These are phyloP conservation scores for Agrenia bidenticulata DNA, from an alignment of 2,888 invertebrate genomes.

Conservation along the genomic window DNA sequence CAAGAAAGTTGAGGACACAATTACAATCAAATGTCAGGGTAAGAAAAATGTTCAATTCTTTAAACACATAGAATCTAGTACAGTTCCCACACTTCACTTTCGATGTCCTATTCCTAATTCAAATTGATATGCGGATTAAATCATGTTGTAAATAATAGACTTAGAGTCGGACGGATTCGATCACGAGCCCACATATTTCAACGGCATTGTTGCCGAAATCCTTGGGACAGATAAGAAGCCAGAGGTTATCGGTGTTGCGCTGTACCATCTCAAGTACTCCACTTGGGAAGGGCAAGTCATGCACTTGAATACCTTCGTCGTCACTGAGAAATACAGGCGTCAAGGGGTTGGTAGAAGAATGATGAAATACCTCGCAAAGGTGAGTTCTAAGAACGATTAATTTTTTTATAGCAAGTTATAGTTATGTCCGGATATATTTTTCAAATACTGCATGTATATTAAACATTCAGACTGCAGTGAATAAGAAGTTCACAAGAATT, in stretches of 20 bases:
- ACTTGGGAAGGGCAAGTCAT: slow-evolving; percentile 74
- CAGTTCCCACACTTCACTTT: too few species aligned
- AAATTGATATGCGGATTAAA: background rate
- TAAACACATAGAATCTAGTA: too few species aligned
- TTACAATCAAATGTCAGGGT: slow-evolving; percentile 9
- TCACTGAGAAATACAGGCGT: slow-evolving; percentile 66
- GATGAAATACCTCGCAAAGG: slow-evolving; percentile 71
- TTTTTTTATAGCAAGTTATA: too few species aligned
- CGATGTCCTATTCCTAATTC: background rate
- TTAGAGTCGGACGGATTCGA: slow-evolving; percentile 73
- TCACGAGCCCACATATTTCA: slow-evolving; percentile 65
- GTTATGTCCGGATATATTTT: background rate
- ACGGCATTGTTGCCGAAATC: slow-evolving; percentile 69
- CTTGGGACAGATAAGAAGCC: slow-evolving; percentile 27
- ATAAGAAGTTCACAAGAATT: slow-evolving; percentile 64
- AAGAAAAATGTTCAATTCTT: background rate
- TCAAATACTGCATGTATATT: background rate
- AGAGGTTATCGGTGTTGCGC: slow-evolving; percentile 65
- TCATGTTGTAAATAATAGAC: slow-evolving; percentile 56
- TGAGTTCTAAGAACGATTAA: slow-evolving; percentile 57
- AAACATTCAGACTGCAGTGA: slow-evolving; percentile 53
- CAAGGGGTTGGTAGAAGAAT: slow-evolving; percentile 68
- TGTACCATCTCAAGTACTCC: slow-evolving; percentile 80
- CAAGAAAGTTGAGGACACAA: background rate
- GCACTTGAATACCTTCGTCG: slow-evolving; percentile 83